phyloP scores from a whole-genome alignment of 2,888 invertebrate species.

The Cybosia mesomella region DNA sequence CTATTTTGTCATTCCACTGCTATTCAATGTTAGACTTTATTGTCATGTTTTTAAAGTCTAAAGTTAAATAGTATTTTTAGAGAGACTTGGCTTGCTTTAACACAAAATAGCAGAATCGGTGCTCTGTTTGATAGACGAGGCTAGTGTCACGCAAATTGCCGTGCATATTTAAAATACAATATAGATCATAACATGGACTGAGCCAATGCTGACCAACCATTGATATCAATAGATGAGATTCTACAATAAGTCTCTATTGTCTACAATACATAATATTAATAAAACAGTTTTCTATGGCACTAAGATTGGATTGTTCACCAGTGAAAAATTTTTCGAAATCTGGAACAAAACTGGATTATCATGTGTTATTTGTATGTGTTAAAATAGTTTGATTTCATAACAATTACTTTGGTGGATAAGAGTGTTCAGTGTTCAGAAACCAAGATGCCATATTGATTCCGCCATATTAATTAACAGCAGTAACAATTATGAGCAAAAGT shows the following conservation, averaged over 20 bases:
- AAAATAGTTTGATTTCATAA: too few species aligned
- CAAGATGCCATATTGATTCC: slow-evolving; percentile 29
- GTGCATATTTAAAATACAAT: slow-evolving; percentile 1
- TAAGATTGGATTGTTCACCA: neutral
- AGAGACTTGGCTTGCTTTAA: too few species aligned
- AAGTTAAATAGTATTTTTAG: too few species aligned
- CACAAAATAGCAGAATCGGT: too few species aligned
- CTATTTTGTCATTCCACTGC: too few species aligned
- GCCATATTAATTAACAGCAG: slow-evolving; percentile 27
- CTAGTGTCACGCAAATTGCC: neutral
- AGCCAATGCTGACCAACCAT: neutral
- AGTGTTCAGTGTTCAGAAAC: neutral
- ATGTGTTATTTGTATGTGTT: too few species aligned
- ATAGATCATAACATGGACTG: neutral
- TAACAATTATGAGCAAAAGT: slow-evolving; percentile 37
- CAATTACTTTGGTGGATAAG: too few species aligned
- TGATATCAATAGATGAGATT: too few species aligned
- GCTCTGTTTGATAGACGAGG: neutral
- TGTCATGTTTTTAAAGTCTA: neutral
- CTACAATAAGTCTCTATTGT: too few species aligned
- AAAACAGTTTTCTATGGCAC: neutral
- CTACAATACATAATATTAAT: too few species aligned
- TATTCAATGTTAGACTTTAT: slow-evolving; percentile 5
- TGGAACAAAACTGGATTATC: neutral
- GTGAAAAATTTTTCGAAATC: neutral